A percentile compares a stretch with the other conserved stretches of the same genome.
phyloP scores from a whole-genome alignment of 1,140 invertebrate species.

The Atta texana region DNA sequence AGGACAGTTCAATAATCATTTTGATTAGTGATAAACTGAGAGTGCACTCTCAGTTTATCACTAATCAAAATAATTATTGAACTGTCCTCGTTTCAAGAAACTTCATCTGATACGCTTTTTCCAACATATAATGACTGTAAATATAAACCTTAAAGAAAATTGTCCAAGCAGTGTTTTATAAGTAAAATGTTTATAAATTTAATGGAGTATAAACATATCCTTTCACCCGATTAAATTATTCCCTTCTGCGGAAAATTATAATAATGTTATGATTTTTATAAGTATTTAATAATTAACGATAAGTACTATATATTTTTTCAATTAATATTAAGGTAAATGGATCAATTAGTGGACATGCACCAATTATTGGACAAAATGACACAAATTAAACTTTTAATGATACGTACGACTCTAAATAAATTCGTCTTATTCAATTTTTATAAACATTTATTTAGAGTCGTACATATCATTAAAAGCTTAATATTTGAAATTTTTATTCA shows the following conservation, averaged over 20 bases:
- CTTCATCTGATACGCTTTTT: neutral
- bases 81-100: neutral
- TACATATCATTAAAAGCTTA: too few species aligned
- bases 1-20: neutral
- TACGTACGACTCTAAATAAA: too few species aligned
- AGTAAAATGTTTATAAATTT: conserved; percentile 6
- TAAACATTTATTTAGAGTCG: too few species aligned
- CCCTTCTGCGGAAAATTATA: too few species aligned
- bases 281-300: neutral
- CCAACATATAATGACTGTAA: neutral
- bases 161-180: neutral
- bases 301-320: neutral
- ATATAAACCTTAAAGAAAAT: conserved; percentile 2
- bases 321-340: neutral
- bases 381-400: too few species aligned
- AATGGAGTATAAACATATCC: neutral
- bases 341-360: too few species aligned
- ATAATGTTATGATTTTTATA: neutral
- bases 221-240: conserved; percentile 13
- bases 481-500: too few species aligned
- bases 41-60: neutral
- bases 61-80: neutral
- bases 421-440: too few species aligned
- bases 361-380: too few species aligned
- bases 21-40: neutral